Conservation (phyloP, 2,113 vertebrate species). For the Diphyllodes magnificus region DNA sequence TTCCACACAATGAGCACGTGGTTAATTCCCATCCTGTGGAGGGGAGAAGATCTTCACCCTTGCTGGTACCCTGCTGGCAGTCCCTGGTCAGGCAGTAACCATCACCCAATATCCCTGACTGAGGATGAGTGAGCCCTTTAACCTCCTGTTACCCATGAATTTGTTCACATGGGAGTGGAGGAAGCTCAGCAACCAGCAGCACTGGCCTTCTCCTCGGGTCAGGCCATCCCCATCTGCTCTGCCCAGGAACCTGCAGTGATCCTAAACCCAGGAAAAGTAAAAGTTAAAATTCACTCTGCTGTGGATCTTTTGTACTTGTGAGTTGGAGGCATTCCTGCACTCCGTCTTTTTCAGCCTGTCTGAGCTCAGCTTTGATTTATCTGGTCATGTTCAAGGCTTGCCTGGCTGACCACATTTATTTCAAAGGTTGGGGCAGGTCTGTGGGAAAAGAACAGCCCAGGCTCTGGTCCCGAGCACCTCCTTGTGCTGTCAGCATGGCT, state of each 20-base stretch:
- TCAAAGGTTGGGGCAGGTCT: not conserved
- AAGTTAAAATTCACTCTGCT: rapidly evolving
- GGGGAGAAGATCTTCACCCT: not conserved
- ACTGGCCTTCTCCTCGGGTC: not conserved
- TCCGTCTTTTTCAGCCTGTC: not conserved
- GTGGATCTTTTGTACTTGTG: not conserved
- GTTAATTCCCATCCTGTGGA: not conserved
- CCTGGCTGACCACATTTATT: not conserved
- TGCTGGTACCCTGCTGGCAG: not conserved
- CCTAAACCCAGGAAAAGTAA: not conserved
- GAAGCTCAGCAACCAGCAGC: not conserved
- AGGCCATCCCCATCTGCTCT: not conserved
- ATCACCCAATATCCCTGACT: rapidly evolving
- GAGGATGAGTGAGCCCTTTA: not conserved
- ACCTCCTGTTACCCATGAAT: rapidly evolving
- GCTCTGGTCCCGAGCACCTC: not conserved
- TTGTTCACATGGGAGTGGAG: not conserved
- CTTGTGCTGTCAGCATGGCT: not conserved
- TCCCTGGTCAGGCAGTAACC: not conserved
- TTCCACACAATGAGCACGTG: not conserved
- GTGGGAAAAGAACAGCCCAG: not conserved
- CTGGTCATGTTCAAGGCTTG: not conserved
- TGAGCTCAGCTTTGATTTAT: not conserved
- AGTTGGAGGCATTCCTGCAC: not conserved
- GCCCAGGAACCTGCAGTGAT: not conserved